Evolutionary conservation across 1,140 invertebrate species (phyloP).

Genomic region (Penaeus indicus): DNA sequence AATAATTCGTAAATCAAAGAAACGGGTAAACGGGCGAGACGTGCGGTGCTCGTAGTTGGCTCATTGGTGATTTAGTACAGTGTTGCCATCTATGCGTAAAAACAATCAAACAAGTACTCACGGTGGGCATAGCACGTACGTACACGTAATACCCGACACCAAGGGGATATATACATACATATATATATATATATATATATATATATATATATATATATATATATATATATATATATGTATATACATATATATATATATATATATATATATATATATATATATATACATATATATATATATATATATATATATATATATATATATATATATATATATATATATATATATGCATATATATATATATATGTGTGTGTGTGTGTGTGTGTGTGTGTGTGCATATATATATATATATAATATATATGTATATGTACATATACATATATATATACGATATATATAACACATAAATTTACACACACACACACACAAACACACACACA

Average conservation of each 20-base stretch:
- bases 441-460: no score
- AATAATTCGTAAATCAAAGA: no score
- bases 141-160: no score
- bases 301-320: neutral
- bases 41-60: no score
- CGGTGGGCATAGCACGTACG: no score
- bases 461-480: neutral
- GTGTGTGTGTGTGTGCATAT: neutral
- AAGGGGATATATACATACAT: no score
- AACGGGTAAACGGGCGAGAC: no score
- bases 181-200: neutral
- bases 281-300: conserved; percentile 19
- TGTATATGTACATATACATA: conserved; percentile 5
- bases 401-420: neutral
- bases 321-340: conserved; percentile 14
- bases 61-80: no score
- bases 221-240: neutral
- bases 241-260: conserved; percentile 1
- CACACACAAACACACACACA: neutral
- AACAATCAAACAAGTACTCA: no score
- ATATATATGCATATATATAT: conserved; percentile 19
- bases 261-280: conserved; percentile 26
- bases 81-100: no score
- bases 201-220: conserved; percentile 26
- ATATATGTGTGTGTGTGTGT: conserved; percentile 2